Base-by-base conservation (phyloP, 2,113 vertebrate genomes). In the Oreochromis aureus region DNA sequence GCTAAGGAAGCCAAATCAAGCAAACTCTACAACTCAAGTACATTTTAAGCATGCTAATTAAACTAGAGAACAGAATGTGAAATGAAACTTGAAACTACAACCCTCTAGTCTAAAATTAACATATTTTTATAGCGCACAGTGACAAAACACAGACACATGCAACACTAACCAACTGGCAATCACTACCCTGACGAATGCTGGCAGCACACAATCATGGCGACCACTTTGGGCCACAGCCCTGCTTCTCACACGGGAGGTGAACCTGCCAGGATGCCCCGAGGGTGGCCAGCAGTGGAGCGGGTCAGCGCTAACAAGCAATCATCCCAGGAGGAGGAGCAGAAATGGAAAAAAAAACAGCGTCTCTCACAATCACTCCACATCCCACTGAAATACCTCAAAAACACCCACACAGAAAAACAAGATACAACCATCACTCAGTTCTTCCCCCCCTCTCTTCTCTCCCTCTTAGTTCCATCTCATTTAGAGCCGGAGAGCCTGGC, bases 221-320 rank as follows among this genome's bases (percentile, higher is more conserved):
- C 93, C 92, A 76, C 89, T 41, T 58, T 56, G 32, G 79, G 84
- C 89, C 90, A 83, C 87, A 86, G 92, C 93, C 89, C 89, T 24
- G 84, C 91, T 83, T 87, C 87, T 90, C 95, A 89, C 91, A 91
- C 51, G 22, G 73, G 24, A 79, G 79, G 84, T 88, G 82, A 88
- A 93, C 89, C 93, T 93, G 92, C 93, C 94, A 94, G 91, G 89
- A 89, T 82, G 86, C 71, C 91, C 86, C 7, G 36, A 89, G 91
- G 93, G 91, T 90, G 54, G 88, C 92, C 93, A 95, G 93, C 94
- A 93, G 93, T 58, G 69, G 61, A 88, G 83, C 83, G 58, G 94
- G 92, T 95, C 94, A 90, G 81, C 19, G 10, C 90, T 93, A 95
- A 96, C 84, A 88, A 96, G 95, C 91, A 92, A 93, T 92, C 92